Evolutionary conservation across 1,140 invertebrate genomes (phyloP).

Genomic region (Apis dorsata): DNA sequence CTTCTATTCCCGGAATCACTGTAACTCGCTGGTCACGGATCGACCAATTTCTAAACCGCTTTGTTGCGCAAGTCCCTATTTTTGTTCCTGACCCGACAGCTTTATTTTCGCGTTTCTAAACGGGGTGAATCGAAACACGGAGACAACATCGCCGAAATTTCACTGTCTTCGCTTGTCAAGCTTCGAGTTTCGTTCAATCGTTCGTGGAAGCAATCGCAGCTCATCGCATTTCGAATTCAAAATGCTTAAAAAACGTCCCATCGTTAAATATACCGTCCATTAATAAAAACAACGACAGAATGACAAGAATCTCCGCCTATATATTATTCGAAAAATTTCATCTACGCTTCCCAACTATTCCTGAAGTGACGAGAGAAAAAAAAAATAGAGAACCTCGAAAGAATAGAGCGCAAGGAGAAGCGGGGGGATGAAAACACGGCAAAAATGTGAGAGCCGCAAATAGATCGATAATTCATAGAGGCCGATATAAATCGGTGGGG

Average conservation of each 20-base stretch:
- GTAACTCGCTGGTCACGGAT: neutral
- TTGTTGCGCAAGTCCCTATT: constrained; percentile 4
- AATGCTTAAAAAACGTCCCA: too few relatives aligned
- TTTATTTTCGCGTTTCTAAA: neutral
- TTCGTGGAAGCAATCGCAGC: neutral
- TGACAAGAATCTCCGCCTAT: too few relatives aligned
- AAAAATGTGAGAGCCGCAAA: constrained; percentile 27
- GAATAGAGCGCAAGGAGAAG: neutral
- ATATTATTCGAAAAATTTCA: too few relatives aligned
- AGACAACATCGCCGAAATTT: neutral
- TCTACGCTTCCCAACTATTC: too few relatives aligned
- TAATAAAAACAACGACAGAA: too few relatives aligned
- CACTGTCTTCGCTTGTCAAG: neutral
- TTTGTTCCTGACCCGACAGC: neutral
- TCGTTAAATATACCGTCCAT: too few relatives aligned
- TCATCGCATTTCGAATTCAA: too few relatives aligned
- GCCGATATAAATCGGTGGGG: constrained; percentile 17
- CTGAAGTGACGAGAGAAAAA: too few relatives aligned
- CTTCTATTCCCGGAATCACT: constrained; percentile 16
- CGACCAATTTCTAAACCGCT: constrained; percentile 3
- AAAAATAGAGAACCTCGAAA: too few relatives aligned
- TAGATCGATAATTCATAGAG: constrained; percentile 36
- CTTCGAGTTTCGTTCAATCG: too few relatives aligned
- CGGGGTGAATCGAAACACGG: neutral
- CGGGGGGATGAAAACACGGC: neutral